These are phyloP conservation scores for Rhagonycha lutea DNA, from an alignment of 2,888 invertebrate species.

Conservation along the genomic window DNA sequence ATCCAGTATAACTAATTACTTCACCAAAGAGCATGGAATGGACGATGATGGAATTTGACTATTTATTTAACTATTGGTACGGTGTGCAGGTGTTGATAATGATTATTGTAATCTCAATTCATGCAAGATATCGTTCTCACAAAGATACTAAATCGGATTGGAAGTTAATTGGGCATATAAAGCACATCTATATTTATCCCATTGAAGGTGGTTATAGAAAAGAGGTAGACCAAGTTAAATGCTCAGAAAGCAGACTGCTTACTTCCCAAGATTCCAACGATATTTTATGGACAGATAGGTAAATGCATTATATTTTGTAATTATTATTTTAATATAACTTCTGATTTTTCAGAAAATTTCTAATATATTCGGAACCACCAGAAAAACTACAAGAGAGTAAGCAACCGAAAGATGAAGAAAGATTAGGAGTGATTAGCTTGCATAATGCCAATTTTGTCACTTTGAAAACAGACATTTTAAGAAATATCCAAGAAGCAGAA, in stretches of 20 bases:
- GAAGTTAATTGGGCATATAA: not conserved
- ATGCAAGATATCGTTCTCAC: no score
- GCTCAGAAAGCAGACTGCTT: not conserved
- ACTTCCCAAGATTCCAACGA: rapidly evolving
- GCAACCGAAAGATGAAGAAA: no score
- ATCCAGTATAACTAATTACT: no score
- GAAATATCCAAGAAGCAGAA: rapidly evolving
- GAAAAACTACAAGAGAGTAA: not conserved
- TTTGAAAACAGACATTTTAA: not conserved
- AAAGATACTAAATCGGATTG: not conserved
- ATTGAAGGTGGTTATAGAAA: not conserved
- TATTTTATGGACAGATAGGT: not conserved
- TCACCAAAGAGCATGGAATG: no score
- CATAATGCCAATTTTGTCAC: not conserved
- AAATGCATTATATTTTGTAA: not conserved
- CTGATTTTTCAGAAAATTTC: not conserved
- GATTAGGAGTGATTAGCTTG: not conserved
- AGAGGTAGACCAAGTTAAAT: not conserved
- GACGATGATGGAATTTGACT: no score
- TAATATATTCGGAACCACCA: not conserved
- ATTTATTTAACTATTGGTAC: no score
- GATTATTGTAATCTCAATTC: no score
- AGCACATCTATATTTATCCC: not conserved
- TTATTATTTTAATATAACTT: not conserved
- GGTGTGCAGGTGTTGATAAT: no score